Conservation (phyloP, 2,888 invertebrate genomes). For the Julus scanicus region DNA sequence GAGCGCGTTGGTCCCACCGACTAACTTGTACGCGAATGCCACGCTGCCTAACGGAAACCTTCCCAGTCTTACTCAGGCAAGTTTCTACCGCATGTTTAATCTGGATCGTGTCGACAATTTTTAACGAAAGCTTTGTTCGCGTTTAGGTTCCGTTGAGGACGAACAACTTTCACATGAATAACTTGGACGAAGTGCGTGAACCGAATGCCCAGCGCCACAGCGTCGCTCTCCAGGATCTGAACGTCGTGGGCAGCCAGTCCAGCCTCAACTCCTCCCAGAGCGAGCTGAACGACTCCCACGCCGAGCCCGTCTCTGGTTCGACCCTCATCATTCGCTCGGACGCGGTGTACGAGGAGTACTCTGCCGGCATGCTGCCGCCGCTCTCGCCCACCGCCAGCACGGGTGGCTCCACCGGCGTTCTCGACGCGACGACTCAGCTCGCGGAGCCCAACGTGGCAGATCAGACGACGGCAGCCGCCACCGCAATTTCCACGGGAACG, state of each 20-base stretch:
- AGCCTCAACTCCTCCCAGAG: slow-evolving; percentile 57
- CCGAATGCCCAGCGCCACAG: slow-evolving; percentile 47
- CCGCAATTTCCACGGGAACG: not conserved
- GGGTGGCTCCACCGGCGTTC: not conserved
- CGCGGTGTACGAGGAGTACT: slow-evolving; percentile 56
- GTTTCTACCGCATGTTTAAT: no score
- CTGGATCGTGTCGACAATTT: no score
- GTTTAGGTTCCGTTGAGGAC: slow-evolving; percentile 56
- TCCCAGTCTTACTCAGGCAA: slow-evolving; percentile 50
- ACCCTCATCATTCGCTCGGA: slow-evolving; percentile 55
- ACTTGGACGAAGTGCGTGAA: slow-evolving; percentile 55
- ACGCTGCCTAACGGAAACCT: slow-evolving; percentile 3
- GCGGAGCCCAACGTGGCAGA: not conserved
- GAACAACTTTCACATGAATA: slow-evolving; percentile 58
- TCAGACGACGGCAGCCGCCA: not conserved
- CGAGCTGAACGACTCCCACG: slow-evolving; percentile 55
- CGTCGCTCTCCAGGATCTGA: slow-evolving; percentile 55
- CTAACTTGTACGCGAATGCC: not conserved
- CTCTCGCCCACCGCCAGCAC: not conserved
- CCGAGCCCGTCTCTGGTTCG: not conserved
- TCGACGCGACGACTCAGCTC: not conserved
- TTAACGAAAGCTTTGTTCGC: not conserved
- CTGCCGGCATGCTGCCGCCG: slow-evolving; percentile 51
- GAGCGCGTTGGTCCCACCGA: not conserved
- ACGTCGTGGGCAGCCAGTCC: slow-evolving; percentile 57